Evolutionary conservation across 2,113 vertebrate genomes (phyloP).

Genomic region (Notothenia coriiceps): DNA sequence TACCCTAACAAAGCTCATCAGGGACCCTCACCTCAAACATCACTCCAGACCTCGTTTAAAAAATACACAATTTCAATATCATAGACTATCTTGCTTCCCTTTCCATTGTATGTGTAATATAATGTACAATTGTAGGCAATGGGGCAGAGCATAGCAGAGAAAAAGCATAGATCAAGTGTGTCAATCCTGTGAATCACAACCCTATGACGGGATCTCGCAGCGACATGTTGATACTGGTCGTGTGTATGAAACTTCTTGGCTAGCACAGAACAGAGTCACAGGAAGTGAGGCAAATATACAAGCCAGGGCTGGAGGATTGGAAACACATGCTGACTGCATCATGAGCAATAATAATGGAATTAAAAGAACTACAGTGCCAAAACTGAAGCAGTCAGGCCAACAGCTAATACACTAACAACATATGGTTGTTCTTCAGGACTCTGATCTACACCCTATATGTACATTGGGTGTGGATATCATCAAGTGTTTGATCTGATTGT

Average conservation of each 20-base stretch:
- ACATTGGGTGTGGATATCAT: too few species aligned
- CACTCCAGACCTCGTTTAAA: not conserved
- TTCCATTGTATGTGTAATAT: not conserved
- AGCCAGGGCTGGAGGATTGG: slow-evolving; percentile 43
- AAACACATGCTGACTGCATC: slow-evolving; percentile 42
- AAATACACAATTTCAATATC: not conserved
- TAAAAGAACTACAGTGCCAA: slow-evolving; percentile 41
- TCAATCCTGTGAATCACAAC: not conserved
- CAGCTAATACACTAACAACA: not conserved
- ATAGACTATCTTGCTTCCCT: too few species aligned
- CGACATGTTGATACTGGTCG: slow-evolving; percentile 46
- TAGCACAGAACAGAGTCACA: slow-evolving; percentile 28
- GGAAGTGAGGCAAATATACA: slow-evolving; percentile 31
- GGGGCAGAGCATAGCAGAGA: not conserved
- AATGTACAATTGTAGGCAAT: not conserved
- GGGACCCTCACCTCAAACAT: not conserved
- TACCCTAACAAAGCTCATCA: not conserved
- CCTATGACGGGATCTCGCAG: not conserved
- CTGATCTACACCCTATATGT: not conserved
- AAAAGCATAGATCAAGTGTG: not conserved
- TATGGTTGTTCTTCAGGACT: not conserved
- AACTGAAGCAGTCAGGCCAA: not conserved
- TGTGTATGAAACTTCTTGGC: not conserved
- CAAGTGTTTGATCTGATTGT: not conserved
- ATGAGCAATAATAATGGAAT: slow-evolving; percentile 66